Evolutionary conservation across 2,797 vertebrate species (phyloP).

Genomic region (Leptodactylus fallax): DNA sequence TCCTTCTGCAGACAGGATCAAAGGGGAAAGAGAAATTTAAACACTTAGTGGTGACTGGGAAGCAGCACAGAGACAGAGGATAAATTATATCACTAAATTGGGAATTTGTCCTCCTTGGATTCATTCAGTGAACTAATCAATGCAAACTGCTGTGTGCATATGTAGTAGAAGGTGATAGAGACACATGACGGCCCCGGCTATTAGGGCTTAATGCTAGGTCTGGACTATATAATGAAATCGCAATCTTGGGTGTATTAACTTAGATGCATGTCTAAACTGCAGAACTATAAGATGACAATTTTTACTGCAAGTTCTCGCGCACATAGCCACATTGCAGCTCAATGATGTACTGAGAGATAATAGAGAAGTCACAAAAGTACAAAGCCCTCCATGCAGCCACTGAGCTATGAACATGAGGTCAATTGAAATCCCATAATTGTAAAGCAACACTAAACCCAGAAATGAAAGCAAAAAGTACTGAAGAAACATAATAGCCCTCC

Average conservation of each 20-base stretch:
- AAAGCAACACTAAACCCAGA: too few species aligned
- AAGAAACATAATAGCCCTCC: too few species aligned
- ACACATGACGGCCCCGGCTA: not conserved
- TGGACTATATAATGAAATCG: not conserved
- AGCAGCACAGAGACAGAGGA: not conserved
- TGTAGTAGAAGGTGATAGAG: constrained; percentile 6
- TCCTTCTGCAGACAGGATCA: constrained; percentile 42
- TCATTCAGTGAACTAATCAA: constrained; percentile 26
- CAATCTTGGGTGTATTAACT: constrained; percentile 7
- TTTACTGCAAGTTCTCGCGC: not conserved
- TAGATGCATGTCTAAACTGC: not conserved
- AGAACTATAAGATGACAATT: not conserved
- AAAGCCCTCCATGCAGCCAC: too few species aligned
- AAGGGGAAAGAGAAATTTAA: constrained; percentile 39
- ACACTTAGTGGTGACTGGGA: constrained; percentile 15
- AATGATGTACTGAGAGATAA: not conserved
- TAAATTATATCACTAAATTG: constrained; percentile 40
- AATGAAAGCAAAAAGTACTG: too few species aligned
- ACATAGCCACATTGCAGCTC: not conserved
- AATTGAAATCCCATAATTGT: not conserved
- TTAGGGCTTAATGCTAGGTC: constrained; percentile 3
- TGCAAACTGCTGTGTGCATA: constrained; percentile 18
- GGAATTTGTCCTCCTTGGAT: constrained; percentile 34
- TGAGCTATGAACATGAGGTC: not conserved
- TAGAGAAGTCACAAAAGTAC: not conserved